Percentiles rank a stretch among this genome's conserved stretches.
These are phyloP conservation scores for Onychomys leucogaster DNA, from an alignment of 2,797 vertebrate species.

Conservation along the genomic window DNA sequence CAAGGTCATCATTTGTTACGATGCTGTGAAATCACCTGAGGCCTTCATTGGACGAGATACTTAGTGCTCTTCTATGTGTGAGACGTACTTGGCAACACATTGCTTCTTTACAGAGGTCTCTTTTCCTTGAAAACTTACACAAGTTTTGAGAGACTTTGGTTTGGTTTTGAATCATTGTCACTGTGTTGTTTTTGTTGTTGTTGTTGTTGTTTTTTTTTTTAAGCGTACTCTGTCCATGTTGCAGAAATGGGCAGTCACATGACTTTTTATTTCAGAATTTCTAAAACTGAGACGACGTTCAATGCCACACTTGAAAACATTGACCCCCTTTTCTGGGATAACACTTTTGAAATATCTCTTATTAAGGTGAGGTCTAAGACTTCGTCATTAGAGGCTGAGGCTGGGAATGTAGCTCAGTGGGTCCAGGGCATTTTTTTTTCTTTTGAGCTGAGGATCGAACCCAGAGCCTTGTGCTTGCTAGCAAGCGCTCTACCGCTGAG, in stretches of 20 bases:
- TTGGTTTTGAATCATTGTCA: background rate
- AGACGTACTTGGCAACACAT: background rate
- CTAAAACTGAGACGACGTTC: background rate
- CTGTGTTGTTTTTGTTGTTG: constrained; percentile 60
- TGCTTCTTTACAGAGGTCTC: background rate
- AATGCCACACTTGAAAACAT: background rate
- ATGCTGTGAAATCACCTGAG: background rate
- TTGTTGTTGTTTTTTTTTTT: too few relatives aligned
- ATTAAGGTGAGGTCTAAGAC: background rate
- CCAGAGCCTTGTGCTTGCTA: too few relatives aligned
- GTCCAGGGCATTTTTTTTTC: too few relatives aligned
- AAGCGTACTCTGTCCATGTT: background rate
- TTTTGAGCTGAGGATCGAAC: too few relatives aligned
- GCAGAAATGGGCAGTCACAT: background rate
- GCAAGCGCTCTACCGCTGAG: too few relatives aligned
- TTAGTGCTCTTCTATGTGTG: constrained; percentile 14
- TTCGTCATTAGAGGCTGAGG: background rate
- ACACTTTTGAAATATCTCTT: background rate
- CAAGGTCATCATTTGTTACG: background rate
- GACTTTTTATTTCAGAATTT: background rate
- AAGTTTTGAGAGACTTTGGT: background rate
- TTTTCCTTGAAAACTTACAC: background rate
- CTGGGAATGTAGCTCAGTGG: background rate
- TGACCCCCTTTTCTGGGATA: background rate
- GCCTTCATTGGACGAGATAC: background rate